Base-by-base conservation (phyloP, 2,888 invertebrate genomes). In the Nemotelus nigrinus region DNA sequence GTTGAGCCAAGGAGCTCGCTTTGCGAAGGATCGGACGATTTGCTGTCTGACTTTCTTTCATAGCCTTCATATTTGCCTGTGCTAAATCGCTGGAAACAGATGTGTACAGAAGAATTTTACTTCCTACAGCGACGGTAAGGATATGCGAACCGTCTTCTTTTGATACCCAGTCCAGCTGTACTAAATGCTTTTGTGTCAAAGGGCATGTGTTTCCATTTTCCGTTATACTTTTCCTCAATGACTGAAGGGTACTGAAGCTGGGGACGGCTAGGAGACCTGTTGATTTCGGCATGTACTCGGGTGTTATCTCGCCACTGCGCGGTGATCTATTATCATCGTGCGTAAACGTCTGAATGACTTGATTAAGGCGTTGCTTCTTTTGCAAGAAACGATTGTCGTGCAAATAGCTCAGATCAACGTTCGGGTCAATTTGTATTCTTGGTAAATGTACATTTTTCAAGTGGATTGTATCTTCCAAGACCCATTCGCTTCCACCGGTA, bases 141-240 rank as follows among this genome's bases (percentile, higher is more conserved):
- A 99, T 96, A 86, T 99, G 99, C 0, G 97, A 96, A 0, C 99
- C 99, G 85, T 99, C 99, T 87, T 99, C 99, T 82, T 98, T 97
- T 0, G 98, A 98, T 8, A 99, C 98, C 99, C 99, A 99, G 88
- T 99, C 99, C 57, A 99, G 88, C 84, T 98, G 98, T 0, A 98
- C 97, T 45, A 97, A 89, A 87, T 96, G 96, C 86, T 96, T 96
- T 85, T 96, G 96, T 0, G 96, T 96, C 55, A 96, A 86, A 0
- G 96, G 95, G 83, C 96, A 96, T 0, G 96, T 96, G 85, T 96
- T 96, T 3, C 96, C 96, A 85, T 96, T 95, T 86, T 96, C 96
- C 82, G 95, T 94, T 58, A 96, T 96, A 63, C 95, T 95, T 85
- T 94, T 95, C 78, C 95, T 90, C 77, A 96, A 86, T 0, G 96